These are phyloP conservation scores for Tachina fera DNA, from an alignment of 2,888 invertebrate species.

Conservation along the genomic window DNA sequence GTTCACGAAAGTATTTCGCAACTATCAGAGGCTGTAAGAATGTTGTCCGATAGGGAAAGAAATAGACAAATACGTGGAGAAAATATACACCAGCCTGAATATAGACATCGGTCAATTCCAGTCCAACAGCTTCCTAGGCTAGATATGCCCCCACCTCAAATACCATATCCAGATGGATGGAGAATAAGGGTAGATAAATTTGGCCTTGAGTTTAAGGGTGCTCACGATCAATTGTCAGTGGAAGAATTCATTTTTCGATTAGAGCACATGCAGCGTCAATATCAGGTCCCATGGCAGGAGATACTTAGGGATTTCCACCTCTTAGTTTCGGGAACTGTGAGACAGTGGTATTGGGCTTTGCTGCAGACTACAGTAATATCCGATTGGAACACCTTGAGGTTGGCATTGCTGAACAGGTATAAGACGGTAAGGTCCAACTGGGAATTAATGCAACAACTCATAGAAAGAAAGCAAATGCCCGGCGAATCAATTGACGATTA, in stretches of 20 bases:
- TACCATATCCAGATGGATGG: not conserved
- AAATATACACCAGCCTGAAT: not conserved
- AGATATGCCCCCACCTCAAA: not conserved
- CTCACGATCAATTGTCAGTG: not conserved
- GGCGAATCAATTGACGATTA: not conserved
- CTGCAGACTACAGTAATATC: not conserved
- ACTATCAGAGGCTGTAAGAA: not conserved
- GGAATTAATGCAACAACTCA: not conserved
- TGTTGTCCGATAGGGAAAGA: not conserved
- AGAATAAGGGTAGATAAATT: conserved; percentile 33
- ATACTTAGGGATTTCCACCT: not conserved
- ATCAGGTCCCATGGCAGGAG: not conserved
- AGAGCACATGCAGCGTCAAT: conserved; percentile 1
- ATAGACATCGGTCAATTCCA: no score
- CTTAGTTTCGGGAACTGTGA: not conserved
- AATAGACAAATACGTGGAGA: not conserved
- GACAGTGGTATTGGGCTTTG: conserved; percentile 1
- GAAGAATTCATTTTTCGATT: not conserved
- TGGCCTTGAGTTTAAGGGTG: not conserved
- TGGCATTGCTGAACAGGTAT: not conserved
- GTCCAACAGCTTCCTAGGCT: not conserved
- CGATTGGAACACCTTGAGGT: not conserved
- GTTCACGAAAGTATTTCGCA: not conserved
- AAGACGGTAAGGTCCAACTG: not conserved
- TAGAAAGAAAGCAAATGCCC: not conserved